These are phyloP conservation scores for Holothuria leucospilota DNA, from an alignment of 53 echinoderm and acorn worm species.

Conservation along the genomic window DNA sequence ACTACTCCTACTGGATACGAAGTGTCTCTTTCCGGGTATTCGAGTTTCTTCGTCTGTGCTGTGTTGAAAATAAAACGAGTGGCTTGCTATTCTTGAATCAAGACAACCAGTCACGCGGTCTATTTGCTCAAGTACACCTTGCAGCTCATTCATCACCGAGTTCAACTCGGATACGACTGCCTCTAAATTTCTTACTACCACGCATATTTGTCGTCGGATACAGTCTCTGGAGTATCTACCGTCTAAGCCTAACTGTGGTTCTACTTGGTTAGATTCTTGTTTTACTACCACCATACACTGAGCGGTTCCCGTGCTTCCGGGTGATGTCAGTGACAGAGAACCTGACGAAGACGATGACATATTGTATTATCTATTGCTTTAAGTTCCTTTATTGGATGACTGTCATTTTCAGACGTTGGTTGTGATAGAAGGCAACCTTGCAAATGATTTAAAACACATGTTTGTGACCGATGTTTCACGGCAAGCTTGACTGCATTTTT, in stretches of 20 bases:
- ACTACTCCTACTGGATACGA: slow-evolving; percentile 20
- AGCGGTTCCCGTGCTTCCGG: slow-evolving; percentile 24
- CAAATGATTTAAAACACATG: no score
- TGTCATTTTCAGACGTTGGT: no score
- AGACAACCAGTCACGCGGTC: slow-evolving; percentile 83
- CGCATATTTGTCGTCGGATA: slow-evolving; percentile 79
- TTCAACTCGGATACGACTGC: slow-evolving; percentile 90
- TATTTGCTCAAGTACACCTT: slow-evolving; percentile 90
- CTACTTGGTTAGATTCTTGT: neutral
- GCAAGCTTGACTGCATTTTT: no score
- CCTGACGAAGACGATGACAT: slow-evolving; percentile 34
- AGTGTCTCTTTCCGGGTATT: slow-evolving; percentile 12
- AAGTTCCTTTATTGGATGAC: no score
- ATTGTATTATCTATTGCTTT: no score
- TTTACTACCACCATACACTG: slow-evolving; percentile 29
- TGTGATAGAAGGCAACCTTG: no score
- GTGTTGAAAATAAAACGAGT: slow-evolving; percentile 11
- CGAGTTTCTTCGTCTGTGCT: slow-evolving; percentile 19
- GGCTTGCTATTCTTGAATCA: slow-evolving; percentile 1
- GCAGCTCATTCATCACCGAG: slow-evolving; percentile 80
- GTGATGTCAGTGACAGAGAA: slow-evolving; percentile 30
- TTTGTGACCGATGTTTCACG: no score
- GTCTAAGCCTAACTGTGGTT: neutral
- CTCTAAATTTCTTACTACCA: slow-evolving; percentile 86
- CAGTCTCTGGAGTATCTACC: slow-evolving; percentile 17